Base-by-base conservation (phyloP, 53 echinoderm and acorn worm species). In the Mesocentrotus franciscanus region DNA sequence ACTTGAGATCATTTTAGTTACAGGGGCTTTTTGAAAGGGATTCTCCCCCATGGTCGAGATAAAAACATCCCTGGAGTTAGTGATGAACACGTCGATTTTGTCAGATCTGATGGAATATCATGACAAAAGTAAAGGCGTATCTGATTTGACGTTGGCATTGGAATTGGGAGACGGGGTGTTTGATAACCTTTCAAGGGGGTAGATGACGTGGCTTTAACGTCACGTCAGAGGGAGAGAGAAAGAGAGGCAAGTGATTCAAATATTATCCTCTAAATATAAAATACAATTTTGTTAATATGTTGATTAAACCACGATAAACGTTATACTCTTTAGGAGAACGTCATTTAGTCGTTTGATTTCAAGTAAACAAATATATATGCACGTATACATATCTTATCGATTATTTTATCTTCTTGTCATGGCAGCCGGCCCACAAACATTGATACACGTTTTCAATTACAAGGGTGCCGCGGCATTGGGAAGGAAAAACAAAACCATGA, bases 1-100 rank as follows among this genome's bases (percentile, higher is more conserved):
- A 90, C 64, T 61, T 90, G 60, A 57, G 60, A 90, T 60, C 15
- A 8, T 90, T 58, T 90, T 49, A 90, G 56, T 61, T 78, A 78
- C 78, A 78, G 14, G 34, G 34, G 12, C 15, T 15, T 32, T 22
- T 42, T 0, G n/a, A 12, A 12, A 27, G n/a, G 85, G 8, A 12
- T 59, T 87, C n/a, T 8, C 0, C 57, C 42, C 22, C 56, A 81
- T 81, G 81, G 12, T 18, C 6, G 81, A 81, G 36, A 81, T 42
- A 18, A 74, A 32, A 74, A 74, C 26, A 68, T 68, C 68, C 68
- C 68, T 24, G n/a, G 78, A 78, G 78, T 33, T 8, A 78, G n/a
- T 78, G 7, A 78, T 33, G 11, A 78, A 78, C 55, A 84, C 36
- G 24, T 36, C 18, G 36, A 58, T 39, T 87, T n/a, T 56, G n/a